A percentile compares a stretch with the other conserved stretches of the same genome.
Evolutionary conservation across 1,140 invertebrate species (phyloP).

Genomic region (Mercenaria mercenaria): DNA sequence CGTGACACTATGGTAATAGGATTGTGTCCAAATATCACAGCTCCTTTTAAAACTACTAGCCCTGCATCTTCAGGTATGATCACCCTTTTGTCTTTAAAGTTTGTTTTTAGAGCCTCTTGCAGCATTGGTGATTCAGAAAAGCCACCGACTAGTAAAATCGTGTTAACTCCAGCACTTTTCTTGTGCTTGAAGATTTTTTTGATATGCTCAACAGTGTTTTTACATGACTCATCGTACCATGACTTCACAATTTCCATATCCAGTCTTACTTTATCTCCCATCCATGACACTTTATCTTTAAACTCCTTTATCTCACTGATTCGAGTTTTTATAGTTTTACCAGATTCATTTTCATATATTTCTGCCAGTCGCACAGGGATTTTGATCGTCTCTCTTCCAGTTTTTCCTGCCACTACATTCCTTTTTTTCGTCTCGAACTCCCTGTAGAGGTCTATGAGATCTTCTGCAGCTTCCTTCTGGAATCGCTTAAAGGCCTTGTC

Average conservation of each 20-base stretch:
- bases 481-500: conserved; percentile 39
- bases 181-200: conserved; percentile 11
- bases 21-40: conserved; percentile 60
- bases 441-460: conserved; percentile 37
- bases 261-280: conserved; percentile 32
- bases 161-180: neutral
- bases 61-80: conserved; percentile 53
- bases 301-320: neutral
- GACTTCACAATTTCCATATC: conserved; percentile 3
- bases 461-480: conserved; percentile 15
- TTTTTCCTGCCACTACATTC: neutral
- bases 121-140: conserved; percentile 63
- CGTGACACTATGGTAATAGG: conserved; percentile 52
- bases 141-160: conserved; percentile 60
- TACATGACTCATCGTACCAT: conserved; percentile 31
- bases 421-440: conserved; percentile 60
- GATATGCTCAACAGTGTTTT: conserved; percentile 45
- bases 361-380: conserved; percentile 23
- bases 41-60: conserved; percentile 45
- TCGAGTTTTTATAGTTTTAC: neutral
- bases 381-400: conserved; percentile 29
- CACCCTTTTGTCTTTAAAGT: conserved; percentile 32
- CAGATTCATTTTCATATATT: neutral
- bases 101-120: conserved; percentile 30
- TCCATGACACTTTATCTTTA: neutral